phyloP scores from a whole-genome alignment of 1,140 invertebrate species.

The Ooceraea biroi region DNA sequence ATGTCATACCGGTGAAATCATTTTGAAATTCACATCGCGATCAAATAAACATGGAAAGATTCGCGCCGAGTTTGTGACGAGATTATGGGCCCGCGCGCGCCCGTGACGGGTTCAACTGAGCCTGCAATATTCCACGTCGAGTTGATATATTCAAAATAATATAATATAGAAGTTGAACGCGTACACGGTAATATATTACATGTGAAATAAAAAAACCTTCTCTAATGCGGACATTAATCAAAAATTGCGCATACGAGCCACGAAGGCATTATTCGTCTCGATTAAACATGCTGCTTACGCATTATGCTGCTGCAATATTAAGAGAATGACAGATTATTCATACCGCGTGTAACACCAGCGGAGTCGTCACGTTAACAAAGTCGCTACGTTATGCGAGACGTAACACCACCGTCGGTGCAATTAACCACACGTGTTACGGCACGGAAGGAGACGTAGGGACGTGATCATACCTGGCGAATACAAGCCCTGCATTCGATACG shows the following conservation, averaged over 20 bases:
- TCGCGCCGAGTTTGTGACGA: slow-evolving; percentile 37
- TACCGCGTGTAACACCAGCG: neutral
- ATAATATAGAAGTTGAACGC: too few species aligned
- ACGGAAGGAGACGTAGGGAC: slow-evolving; percentile 28
- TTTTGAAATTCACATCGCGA: slow-evolving; percentile 57
- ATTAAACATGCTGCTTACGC: too few species aligned
- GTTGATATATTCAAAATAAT: neutral
- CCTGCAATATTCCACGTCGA: slow-evolving; percentile 37
- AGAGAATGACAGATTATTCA: neutral
- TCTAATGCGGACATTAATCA: too few species aligned
- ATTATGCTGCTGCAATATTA: neutral
- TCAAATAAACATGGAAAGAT: slow-evolving; percentile 38
- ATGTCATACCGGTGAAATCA: slow-evolving; percentile 21
- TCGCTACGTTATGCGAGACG: slow-evolving; percentile 45
- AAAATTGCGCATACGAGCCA: too few species aligned
- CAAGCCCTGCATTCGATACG: slow-evolving; percentile 60
- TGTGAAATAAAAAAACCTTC: too few species aligned
- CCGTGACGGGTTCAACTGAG: slow-evolving; percentile 31
- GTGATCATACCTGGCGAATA: slow-evolving; percentile 55
- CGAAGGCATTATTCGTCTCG: too few species aligned
- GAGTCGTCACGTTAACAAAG: slow-evolving; percentile 1
- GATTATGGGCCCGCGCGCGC: slow-evolving; percentile 47
- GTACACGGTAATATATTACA: too few species aligned
- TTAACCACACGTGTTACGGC: slow-evolving; percentile 62
- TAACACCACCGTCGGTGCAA: slow-evolving; percentile 57